Conservation (phyloP, 2,797 vertebrate species). For the Sciaenops ocellatus region DNA sequence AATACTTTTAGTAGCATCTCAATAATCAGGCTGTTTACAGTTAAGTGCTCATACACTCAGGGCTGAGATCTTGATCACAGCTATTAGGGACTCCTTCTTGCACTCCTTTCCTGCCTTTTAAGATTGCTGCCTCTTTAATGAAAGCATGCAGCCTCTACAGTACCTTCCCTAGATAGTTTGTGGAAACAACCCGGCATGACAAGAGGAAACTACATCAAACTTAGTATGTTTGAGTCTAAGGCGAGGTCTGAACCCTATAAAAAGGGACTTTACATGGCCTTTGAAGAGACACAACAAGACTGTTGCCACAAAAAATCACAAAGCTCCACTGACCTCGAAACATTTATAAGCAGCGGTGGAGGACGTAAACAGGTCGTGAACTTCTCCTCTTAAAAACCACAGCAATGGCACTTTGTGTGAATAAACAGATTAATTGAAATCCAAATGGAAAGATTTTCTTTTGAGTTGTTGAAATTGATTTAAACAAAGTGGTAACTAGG, state of each 20-base stretch:
- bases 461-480: slow-evolving; percentile 73
- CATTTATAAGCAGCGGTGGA: slow-evolving; percentile 60
- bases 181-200: slow-evolving; percentile 31
- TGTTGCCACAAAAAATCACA: slow-evolving; percentile 57
- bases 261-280: slow-evolving; percentile 67
- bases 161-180: slow-evolving; percentile 7
- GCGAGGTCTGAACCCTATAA: slow-evolving; percentile 35
- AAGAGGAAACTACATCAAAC: slow-evolving; percentile 36
- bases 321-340: slow-evolving; percentile 74
- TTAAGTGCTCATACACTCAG: slow-evolving; percentile 29
- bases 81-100: slow-evolving; percentile 29
- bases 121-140: slow-evolving; percentile 15
- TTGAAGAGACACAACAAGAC: slow-evolving; percentile 60
- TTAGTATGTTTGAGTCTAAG: slow-evolving; percentile 29
- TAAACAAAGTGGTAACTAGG: slow-evolving; percentile 66
- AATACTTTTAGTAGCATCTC: slow-evolving; percentile 13
- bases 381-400: slow-evolving; percentile 62
- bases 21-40: slow-evolving; percentile 38
- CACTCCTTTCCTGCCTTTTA: not conserved
- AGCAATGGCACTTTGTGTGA: slow-evolving; percentile 48
- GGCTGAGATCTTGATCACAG: slow-evolving; percentile 32
- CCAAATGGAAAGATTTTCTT: slow-evolving; percentile 52
- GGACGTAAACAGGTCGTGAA: slow-evolving; percentile 66
- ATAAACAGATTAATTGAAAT: slow-evolving; percentile 72
- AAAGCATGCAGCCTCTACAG: slow-evolving; percentile 9